Evolutionary conservation across 2,113 vertebrate genomes (phyloP), one percentile per base, ranked within the genome.

Genomic region (Ammospiza nelsoni): DNA sequence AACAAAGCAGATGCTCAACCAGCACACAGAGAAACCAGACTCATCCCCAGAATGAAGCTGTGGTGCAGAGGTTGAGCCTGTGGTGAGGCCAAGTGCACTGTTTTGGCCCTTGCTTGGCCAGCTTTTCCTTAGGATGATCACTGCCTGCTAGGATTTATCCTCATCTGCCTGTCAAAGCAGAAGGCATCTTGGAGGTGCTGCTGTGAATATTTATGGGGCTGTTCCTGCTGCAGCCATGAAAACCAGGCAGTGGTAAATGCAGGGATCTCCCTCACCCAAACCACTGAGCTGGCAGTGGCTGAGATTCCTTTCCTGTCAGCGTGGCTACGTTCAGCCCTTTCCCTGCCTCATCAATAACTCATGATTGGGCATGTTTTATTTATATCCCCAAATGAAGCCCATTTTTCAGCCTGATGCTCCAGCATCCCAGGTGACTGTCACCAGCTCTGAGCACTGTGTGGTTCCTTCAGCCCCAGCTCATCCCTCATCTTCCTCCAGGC

Each of bases 321-420:
- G 0, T 68, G 54, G 84, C 52, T 73, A 9, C 0, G 0, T 92
- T 86, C 65, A 86, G 43, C 57, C 54, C 72, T 59, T 80, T 86
- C 43, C 4, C 15, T 43, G 15, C 33, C 69, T 86, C 61, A 86
- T 89, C 87, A 92, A 66, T 92, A 93, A 84, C 55, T 92, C 39
- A 89, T 62, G 33, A 76, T 35, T 46, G 9, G 51, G 35, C 51
- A 84, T 89, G 62, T 84, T 95, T 95, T 94, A 93, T 97, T 96
- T 77, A 94, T 84, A n/a, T 73, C 75, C 80, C n/a, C 48, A 92
- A 90, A 92, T 86, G 65, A 94, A 94, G 63, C 23, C 29, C 48
- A 86, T 93, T 95, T 93, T 92, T 96, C 79, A 63, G 68, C 52
- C 46, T 71, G 65, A 35, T 66, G 35, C 57, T 3, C 1, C 44